Evolutionary conservation across 2,888 invertebrate genomes (phyloP), one percentile per base, ranked within the genome.

Genomic region (Aplocera efformata): DNA sequence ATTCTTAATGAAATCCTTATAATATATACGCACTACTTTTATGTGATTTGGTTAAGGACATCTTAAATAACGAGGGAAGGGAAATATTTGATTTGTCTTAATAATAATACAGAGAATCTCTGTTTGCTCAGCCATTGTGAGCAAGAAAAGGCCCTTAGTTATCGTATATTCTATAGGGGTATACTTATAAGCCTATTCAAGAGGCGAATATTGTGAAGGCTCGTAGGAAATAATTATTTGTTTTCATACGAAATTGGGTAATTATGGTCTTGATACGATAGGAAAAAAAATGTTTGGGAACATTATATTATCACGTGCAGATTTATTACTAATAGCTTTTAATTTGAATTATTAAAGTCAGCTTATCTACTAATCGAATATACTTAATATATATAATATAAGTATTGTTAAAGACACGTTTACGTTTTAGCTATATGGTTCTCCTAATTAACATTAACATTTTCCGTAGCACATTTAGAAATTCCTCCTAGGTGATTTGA

Each of bases 31-130:
- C 10, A 26, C 13, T 22, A 27, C 22, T 26, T 42, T 25, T 10
- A 39, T 29, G 20, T 39, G 34, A 34, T 34, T 34, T 17, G 9
- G 20, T 20, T 27, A 35, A 17, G 9, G 24, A 38, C 33, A 28
- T 43, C 42, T 41, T 33, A 38, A 36, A 46, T 41, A 44, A 44
- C 28, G 37, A 37, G 38, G 29, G 32, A 43, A 43, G 35, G 43
- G 32, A 50, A 48, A 53, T 50, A 48, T 50, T 53, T 48, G 48
- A 48, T 53, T 53, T 46, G 43, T 48, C 53, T 25, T 45, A 43
- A 46, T 46, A 53, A 53, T 50, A 53, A 48, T 36, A 47, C 25
- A 46, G 31, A 24, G 44, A 40, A 32, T 11, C 26, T 34, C 8
- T 50, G 39, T 50, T 53, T 53, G 29, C 39, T 53, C 46, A 43